Evolutionary conservation across 2,888 invertebrate species (phyloP).

Genomic region (Hypercompe scribonia): DNA sequence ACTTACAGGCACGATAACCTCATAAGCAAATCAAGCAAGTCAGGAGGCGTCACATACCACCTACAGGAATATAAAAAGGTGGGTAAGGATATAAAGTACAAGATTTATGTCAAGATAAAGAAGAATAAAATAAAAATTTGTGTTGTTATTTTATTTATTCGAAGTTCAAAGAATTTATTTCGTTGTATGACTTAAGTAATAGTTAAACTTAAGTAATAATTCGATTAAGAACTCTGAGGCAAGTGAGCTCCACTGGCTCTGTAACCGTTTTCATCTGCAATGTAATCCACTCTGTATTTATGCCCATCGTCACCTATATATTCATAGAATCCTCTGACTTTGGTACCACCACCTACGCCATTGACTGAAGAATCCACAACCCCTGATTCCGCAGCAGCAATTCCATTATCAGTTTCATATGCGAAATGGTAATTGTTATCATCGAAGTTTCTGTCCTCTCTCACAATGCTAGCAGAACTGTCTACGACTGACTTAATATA

Average conservation of each 20-base stretch:
- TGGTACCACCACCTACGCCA: constrained; percentile 83
- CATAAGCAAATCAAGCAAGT: constrained; percentile 23
- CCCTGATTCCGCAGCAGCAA: constrained; percentile 88
- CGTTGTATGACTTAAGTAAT: constrained; percentile 30
- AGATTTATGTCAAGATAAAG: constrained; percentile 26
- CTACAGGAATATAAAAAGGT: constrained; percentile 45
- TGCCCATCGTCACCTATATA: constrained; percentile 89
- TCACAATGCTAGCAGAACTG: constrained; percentile 84
- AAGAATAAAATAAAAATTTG: constrained; percentile 38
- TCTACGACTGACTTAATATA: constrained; percentile 71
- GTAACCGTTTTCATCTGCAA: constrained; percentile 88
- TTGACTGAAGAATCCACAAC: constrained; percentile 83
- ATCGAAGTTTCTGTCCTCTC: constrained; percentile 82
- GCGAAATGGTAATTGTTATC: constrained; percentile 87
- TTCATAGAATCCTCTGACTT: constrained; percentile 89
- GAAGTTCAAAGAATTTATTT: constrained; percentile 33
- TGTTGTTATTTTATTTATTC: constrained; percentile 33
- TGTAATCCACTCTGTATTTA: constrained; percentile 86
- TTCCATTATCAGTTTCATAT: constrained; percentile 89
- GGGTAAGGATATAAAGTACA: constrained; percentile 49
- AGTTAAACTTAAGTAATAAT: too few relatives aligned
- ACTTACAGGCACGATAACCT: constrained; percentile 21
- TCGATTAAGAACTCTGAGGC: constrained; percentile 58
- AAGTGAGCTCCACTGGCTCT: constrained; percentile 85
- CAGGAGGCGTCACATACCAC: constrained; percentile 21